Evolutionary conservation across 2,113 vertebrate genomes (phyloP).

Genomic region (Boulengeromyrus knoepffleri): DNA sequence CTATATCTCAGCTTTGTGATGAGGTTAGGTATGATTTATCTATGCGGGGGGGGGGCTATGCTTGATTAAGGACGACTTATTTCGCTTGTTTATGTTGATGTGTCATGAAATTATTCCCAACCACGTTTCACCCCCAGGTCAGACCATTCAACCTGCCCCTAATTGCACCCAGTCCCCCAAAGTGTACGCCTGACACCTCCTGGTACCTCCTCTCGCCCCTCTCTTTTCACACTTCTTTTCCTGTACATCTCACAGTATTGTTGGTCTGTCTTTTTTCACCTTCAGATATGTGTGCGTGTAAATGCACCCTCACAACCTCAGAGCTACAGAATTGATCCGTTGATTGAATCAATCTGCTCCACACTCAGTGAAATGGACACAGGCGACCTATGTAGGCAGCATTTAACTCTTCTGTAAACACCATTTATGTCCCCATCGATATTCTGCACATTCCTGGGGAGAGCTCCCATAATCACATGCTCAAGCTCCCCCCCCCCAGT

Average conservation of each 20-base stretch:
- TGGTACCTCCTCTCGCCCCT: background rate
- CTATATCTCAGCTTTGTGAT: background rate
- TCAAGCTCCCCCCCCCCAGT: background rate
- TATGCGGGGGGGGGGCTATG: background rate
- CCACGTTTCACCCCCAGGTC: background rate
- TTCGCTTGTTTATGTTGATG: background rate
- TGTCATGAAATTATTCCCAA: background rate
- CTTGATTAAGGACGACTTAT: background rate
- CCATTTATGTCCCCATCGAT: constrained; percentile 30
- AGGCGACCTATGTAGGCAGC: constrained; percentile 33
- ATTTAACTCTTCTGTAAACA: constrained; percentile 32
- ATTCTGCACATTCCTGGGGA: background rate
- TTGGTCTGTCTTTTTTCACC: background rate
- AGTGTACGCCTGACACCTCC: background rate
- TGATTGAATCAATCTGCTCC: constrained; percentile 32
- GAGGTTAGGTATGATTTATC: background rate
- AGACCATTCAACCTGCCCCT: background rate
- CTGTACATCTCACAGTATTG: background rate
- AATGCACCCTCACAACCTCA: background rate
- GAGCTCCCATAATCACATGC: background rate
- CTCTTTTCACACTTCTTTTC: background rate
- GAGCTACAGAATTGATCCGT: constrained; percentile 29
- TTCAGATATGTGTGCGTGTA: background rate
- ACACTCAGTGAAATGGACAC: constrained; percentile 30
- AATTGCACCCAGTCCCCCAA: background rate